Percentiles rank a stretch among this genome's conserved stretches.
These are phyloP conservation scores for Scaptomyza pallida DNA, from an alignment of 1,140 invertebrate species.

Conservation along the genomic window DNA sequence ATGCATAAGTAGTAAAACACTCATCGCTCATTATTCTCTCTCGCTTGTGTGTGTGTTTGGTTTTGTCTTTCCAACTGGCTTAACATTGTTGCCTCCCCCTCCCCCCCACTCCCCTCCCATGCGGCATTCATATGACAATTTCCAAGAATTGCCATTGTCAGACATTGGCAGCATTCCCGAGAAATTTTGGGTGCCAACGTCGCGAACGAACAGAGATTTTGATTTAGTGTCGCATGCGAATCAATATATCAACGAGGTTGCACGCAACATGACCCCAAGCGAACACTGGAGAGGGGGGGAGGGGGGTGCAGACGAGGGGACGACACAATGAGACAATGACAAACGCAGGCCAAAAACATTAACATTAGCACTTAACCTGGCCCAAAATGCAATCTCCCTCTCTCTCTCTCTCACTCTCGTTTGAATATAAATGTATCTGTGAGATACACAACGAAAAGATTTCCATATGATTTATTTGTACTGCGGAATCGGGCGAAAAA, in stretches of 20 bases:
- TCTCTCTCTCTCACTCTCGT: no score
- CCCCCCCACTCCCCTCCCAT: neutral
- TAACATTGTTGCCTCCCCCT: slow-evolving; percentile 10
- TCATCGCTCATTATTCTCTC: slow-evolving; percentile 27
- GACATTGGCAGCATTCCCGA: slow-evolving; percentile 33
- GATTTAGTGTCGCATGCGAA: slow-evolving; percentile 71
- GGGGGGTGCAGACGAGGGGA: no score
- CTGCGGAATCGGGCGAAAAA: slow-evolving; percentile 14
- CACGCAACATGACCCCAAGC: slow-evolving; percentile 45
- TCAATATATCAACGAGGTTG: slow-evolving; percentile 76
- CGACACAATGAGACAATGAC: slow-evolving; percentile 28
- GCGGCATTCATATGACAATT: slow-evolving; percentile 50
- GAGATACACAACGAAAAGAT: slow-evolving; percentile 22
- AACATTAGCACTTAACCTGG: slow-evolving; percentile 47
- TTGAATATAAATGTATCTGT: slow-evolving; percentile 36
- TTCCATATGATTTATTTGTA: slow-evolving; percentile 65
- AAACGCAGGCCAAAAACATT: slow-evolving; percentile 40
- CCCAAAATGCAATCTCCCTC: neutral
- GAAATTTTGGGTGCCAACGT: slow-evolving; percentile 48
- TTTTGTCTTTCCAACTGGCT: slow-evolving; percentile 6
- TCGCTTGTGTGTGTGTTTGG: neutral
- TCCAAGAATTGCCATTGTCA: slow-evolving; percentile 64
- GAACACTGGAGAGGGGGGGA: no score
- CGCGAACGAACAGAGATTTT: slow-evolving; percentile 40
- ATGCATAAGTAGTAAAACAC: neutral